Evolutionary conservation across 2,797 vertebrate species (phyloP).

Genomic region (Coregonus suidteri): DNA sequence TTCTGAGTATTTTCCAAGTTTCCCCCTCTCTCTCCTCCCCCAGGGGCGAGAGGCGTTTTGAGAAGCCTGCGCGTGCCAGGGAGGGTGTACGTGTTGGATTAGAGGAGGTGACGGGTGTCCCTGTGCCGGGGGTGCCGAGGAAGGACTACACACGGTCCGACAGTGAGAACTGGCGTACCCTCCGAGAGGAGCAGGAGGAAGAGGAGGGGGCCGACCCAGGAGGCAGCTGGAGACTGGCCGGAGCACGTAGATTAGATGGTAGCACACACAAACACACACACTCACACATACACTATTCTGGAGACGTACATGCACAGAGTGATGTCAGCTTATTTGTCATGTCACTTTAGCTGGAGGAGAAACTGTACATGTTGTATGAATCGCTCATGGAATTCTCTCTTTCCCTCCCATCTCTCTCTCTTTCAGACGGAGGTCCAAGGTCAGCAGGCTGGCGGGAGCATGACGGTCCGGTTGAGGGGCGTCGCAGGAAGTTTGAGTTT

Average conservation of each 20-base stretch:
- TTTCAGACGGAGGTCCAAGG: slow-evolving; percentile 81
- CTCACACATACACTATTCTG: not conserved
- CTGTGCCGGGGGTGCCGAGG: slow-evolving; percentile 60
- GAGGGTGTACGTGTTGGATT: slow-evolving; percentile 85
- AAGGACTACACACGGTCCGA: slow-evolving; percentile 92
- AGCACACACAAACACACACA: slow-evolving; percentile 30
- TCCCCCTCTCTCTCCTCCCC: not conserved
- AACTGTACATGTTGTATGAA: not conserved
- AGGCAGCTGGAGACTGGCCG: slow-evolving; percentile 81
- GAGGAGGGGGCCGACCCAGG: slow-evolving; percentile 70
- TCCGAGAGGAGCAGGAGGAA: slow-evolving; percentile 87
- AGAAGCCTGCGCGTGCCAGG: slow-evolving; percentile 83
- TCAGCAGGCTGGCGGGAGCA: slow-evolving; percentile 92
- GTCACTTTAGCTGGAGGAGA: not conserved
- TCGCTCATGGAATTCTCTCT: not conserved
- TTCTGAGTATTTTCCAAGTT: not conserved
- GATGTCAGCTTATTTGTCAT: not conserved
- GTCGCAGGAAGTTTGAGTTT: slow-evolving; percentile 87
- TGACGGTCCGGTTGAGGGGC: slow-evolving; percentile 71
- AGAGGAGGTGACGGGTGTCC: slow-evolving; percentile 74
- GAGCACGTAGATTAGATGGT: slow-evolving; percentile 77
- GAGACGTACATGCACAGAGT: not conserved
- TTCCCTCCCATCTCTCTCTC: not conserved
- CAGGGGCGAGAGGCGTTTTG: slow-evolving; percentile 88
- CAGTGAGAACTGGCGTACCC: slow-evolving; percentile 92